A percentile compares a stretch with the other conserved stretches of the same genome.
Conservation (phyloP, 2,797 vertebrate species). For the Platalea minor region DNA sequence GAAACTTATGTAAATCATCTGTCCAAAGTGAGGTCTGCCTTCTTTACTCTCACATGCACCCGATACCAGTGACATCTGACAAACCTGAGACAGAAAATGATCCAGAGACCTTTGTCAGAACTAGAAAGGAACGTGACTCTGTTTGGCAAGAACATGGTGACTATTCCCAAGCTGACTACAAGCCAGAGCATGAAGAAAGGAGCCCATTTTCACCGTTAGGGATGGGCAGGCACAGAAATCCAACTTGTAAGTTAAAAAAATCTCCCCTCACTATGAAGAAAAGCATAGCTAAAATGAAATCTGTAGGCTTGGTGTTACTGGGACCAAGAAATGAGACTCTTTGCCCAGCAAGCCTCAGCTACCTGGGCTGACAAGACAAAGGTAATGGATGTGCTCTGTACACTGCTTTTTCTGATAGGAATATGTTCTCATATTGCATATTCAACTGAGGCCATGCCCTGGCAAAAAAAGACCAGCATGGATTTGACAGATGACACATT, state of each 20-base stretch:
- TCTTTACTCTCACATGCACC: not conserved
- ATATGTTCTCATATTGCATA: not conserved
- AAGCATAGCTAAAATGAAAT: not conserved
- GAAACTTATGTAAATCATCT: not conserved
- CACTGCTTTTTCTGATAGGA: not conserved
- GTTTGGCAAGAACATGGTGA: slow-evolving; percentile 30
- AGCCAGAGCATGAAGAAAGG: slow-evolving; percentile 24
- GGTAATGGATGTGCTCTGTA: not conserved
- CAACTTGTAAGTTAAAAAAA: not conserved
- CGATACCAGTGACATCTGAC: not conserved
- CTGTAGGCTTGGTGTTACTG: not conserved
- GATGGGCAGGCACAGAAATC: slow-evolving; percentile 8
- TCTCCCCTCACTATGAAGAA: not conserved
- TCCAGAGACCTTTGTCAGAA: slow-evolving; percentile 43
- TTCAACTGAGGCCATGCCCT: not conserved
- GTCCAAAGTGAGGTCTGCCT: not conserved
- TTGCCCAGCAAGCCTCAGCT: not conserved
- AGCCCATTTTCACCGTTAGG: not conserved
- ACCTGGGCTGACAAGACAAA: not conserved
- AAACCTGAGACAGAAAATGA: not conserved
- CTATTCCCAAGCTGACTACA: slow-evolving; percentile 27
- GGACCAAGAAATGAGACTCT: not conserved
- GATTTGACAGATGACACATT: not conserved
- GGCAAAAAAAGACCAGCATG: not conserved
- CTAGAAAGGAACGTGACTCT: slow-evolving; percentile 20